Percentiles rank a stretch among this genome's conserved stretches.
phyloP scores from a whole-genome alignment of 2,113 vertebrate genomes.

The Nothobranchius furzeri region DNA sequence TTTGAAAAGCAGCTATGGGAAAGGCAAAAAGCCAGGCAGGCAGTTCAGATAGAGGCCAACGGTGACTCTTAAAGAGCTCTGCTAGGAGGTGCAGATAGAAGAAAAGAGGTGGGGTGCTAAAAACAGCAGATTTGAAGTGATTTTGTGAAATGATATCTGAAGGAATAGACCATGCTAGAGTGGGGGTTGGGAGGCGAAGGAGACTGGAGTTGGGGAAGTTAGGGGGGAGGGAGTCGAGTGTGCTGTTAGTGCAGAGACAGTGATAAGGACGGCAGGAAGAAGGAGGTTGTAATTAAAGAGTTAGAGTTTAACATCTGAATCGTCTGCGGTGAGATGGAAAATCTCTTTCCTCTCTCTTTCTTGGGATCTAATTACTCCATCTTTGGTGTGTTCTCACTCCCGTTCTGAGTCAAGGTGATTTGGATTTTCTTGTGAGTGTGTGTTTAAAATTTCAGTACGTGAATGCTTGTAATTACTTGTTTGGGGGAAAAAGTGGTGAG shows the following conservation, averaged over 20 bases:
- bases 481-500: conserved; percentile 5
- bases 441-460: conserved; percentile 13
- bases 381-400: background rate
- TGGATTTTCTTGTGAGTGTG: conserved; percentile 7
- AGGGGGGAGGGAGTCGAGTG: conserved; percentile 8
- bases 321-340: conserved; percentile 36
- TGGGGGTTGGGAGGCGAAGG: conserved; percentile 14
- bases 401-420: conserved; percentile 51
- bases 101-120: background rate
- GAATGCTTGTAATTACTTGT: conserved; percentile 30
- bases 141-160: conserved; percentile 20
- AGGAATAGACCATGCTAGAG: conserved; percentile 15
- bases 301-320: conserved; percentile 56
- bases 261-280: conserved; percentile 19
- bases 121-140: conserved; percentile 8
- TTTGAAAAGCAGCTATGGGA: conserved; percentile 27
- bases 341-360: conserved; percentile 41
- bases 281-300: conserved; percentile 58
- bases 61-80: conserved; percentile 1
- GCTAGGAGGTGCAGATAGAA: conserved; percentile 3
- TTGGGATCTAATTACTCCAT: conserved; percentile 56
- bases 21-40: conserved; percentile 16
- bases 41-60: conserved; percentile 50
- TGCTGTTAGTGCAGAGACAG: conserved; percentile 4
- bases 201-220: conserved; percentile 33